phyloP scores from a whole-genome alignment of 2,797 vertebrate species.

The Potorous gilbertii region DNA sequence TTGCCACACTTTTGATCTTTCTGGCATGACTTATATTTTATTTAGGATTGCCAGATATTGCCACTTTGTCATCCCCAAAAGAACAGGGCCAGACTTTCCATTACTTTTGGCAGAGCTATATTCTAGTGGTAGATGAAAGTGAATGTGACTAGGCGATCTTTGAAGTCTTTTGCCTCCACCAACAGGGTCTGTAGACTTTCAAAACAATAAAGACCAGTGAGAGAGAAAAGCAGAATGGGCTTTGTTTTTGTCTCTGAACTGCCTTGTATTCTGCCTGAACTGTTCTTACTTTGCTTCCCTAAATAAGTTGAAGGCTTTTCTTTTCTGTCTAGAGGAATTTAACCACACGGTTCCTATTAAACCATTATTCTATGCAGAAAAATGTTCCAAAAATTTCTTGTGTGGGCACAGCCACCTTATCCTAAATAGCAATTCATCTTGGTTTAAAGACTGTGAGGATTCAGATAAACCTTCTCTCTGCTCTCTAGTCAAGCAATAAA shows the following conservation, averaged over 20 bases:
- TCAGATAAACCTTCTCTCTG: background rate
- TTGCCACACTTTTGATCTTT: background rate
- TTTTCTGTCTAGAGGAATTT: conserved; percentile 35
- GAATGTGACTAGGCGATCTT: background rate
- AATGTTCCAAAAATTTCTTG: conserved; percentile 17
- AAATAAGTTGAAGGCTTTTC: conserved; percentile 32
- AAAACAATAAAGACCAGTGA: background rate
- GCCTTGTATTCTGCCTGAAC: conserved; percentile 12
- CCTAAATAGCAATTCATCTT: conserved; percentile 48
- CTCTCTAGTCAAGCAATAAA: conserved; percentile 50
- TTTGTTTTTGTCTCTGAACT: background rate
- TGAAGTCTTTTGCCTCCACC: background rate
- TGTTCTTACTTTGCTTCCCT: conserved; percentile 49
- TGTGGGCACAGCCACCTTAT: conserved; percentile 9
- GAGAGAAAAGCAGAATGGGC: conserved; percentile 5
- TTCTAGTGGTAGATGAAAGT: background rate
- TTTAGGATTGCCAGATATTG: background rate
- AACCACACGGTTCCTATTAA: conserved; percentile 49
- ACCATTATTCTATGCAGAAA: conserved; percentile 30
- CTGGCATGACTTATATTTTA: background rate
- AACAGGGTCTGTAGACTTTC: background rate
- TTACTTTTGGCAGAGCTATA: background rate
- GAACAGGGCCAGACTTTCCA: background rate
- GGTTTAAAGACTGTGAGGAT: conserved; percentile 21
- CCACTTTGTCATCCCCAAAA: conserved; percentile 15